Percentiles rank a stretch among this genome's conserved stretches.
Evolutionary conservation across 2,113 vertebrate species (phyloP).

Genomic region (Gnathonemus echidnorhynchus): DNA sequence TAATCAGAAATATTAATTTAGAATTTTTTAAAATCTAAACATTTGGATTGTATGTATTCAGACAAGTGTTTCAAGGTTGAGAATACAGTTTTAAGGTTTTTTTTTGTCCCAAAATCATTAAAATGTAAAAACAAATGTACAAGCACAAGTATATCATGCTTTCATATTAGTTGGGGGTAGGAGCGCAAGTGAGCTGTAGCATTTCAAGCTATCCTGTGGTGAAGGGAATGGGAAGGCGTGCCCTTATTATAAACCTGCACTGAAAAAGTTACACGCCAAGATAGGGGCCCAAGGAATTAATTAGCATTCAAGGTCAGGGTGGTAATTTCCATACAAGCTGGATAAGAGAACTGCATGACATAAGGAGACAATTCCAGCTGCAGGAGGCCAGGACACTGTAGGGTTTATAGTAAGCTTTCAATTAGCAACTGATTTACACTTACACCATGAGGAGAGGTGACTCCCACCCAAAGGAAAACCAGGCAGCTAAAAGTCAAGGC

Average conservation of each 20-base stretch:
- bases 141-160: neutral
- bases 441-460: neutral
- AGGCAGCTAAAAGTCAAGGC: neutral
- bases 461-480: neutral
- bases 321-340: neutral
- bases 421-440: constrained; percentile 8
- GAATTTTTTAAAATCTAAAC: neutral
- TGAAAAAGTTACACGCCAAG: neutral
- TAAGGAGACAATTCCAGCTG: neutral
- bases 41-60: neutral
- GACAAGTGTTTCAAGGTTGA: neutral
- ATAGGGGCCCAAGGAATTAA: neutral
- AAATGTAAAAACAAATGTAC: neutral
- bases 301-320: constrained; percentile 8
- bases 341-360: neutral
- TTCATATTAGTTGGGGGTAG: neutral
- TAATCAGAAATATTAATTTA: neutral
- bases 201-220: neutral
- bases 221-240: neutral
- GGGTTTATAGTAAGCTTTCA: constrained; percentile 3
- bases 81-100: neutral
- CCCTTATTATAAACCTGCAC: neutral
- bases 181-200: neutral
- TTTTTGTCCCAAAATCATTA: neutral
- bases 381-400: neutral